These are phyloP conservation scores for Chiroxiphia lanceolata DNA, from an alignment of 2,797 vertebrate species.

Conservation along the genomic window DNA sequence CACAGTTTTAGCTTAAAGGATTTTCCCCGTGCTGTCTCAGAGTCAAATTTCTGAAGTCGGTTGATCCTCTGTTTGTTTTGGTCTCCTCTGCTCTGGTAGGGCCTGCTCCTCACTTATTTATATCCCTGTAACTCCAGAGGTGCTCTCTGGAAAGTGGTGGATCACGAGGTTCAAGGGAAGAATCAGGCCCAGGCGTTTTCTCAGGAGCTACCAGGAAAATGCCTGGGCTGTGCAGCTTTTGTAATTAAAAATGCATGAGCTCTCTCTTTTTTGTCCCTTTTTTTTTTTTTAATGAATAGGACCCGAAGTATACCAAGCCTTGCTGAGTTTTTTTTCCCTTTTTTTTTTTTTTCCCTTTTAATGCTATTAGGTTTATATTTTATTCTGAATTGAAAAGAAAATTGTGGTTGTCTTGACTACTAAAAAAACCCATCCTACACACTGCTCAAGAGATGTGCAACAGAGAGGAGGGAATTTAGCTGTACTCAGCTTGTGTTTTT, in stretches of 20 bases:
- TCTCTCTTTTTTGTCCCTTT: background rate
- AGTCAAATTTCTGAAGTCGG: background rate
- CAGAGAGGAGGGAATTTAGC: constrained; percentile 17
- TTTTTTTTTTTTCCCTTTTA: background rate
- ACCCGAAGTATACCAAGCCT: constrained; percentile 42
- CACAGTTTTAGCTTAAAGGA: background rate
- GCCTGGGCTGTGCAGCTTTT: constrained; percentile 37
- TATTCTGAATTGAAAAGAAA: constrained; percentile 76
- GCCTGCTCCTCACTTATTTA: constrained; percentile 30
- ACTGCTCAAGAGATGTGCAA: constrained; percentile 39
- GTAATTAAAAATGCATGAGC: constrained; percentile 66
- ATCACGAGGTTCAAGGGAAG: constrained; percentile 7
- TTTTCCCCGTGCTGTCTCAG: background rate
- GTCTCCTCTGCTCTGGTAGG: background rate
- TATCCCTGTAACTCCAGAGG: background rate
- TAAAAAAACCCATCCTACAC: constrained; percentile 65
- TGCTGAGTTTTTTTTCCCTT: background rate
- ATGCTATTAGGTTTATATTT: constrained; percentile 72
- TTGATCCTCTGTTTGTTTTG: constrained; percentile 25
- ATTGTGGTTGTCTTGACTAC: constrained; percentile 77
- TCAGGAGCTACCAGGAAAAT: constrained; percentile 46
- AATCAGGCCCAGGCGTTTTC: constrained; percentile 18
- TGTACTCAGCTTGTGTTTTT: constrained; percentile 36
- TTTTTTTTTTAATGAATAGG: constrained; percentile 41
- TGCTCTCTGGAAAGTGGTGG: background rate